Percentiles rank a stretch among this genome's conserved stretches.
phyloP scores from a whole-genome alignment of 2,113 vertebrate species.

The Nannobrachium achirus region DNA sequence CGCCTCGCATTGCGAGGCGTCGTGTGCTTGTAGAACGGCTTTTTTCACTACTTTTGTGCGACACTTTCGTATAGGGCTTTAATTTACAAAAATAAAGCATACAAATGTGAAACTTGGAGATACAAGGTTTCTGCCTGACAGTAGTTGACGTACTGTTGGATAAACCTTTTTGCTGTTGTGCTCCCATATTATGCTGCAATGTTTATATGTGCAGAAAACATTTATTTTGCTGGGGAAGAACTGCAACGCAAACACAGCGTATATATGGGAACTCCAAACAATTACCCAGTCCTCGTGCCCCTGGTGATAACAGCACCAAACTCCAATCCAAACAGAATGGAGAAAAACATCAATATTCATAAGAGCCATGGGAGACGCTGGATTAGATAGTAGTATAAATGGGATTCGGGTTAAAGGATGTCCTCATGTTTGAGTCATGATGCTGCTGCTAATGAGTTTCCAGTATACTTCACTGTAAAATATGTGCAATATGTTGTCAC shows the following conservation, averaged over 20 bases:
- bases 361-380: conserved; percentile 6
- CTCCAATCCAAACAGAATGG: conserved; percentile 29
- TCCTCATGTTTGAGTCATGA: conserved; percentile 11
- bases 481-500: not conserved
- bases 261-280: conserved; percentile 50
- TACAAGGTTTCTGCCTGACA: no score
- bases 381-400: conserved; percentile 33
- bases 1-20: no score
- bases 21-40: no score
- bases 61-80: no score
- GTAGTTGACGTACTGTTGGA: no score
- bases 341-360: conserved; percentile 59
- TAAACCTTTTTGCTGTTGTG: not conserved
- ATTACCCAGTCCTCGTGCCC: conserved; percentile 37
- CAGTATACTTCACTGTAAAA: not conserved
- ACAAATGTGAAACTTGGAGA: no score
- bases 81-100: no score
- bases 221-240: conserved; percentile 47
- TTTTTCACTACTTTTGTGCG: no score
- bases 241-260: conserved; percentile 25
- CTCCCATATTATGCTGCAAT: not conserved
- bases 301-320: conserved; percentile 26
- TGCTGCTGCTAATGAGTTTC: conserved; percentile 3
- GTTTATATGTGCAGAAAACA: conserved; percentile 49
- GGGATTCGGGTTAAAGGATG: conserved; percentile 21